Percentiles rank a stretch among this genome's conserved stretches.
These are phyloP conservation scores for Sitta carolinensis DNA, from an alignment of 2,797 vertebrate species.

Conservation along the genomic window DNA sequence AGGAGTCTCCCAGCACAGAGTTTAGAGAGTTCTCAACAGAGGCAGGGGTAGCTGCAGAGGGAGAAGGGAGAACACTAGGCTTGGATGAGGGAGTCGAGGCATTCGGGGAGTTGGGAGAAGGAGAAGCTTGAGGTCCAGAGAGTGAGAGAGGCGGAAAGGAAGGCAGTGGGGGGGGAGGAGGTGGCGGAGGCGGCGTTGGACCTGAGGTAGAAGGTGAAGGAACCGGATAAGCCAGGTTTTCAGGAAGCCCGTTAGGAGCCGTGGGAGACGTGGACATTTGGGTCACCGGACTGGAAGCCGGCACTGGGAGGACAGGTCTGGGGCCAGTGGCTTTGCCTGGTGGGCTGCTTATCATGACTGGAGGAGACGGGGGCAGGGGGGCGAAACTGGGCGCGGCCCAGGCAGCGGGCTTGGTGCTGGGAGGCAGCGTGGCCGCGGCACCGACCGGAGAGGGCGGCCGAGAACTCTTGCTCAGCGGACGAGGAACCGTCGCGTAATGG, in stretches of 20 bases:
- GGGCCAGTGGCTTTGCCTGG: constrained; percentile 92
- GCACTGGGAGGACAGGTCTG: constrained; percentile 87
- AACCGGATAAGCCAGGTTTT: constrained; percentile 76
- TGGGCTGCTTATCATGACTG: constrained; percentile 97
- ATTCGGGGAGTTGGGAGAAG: constrained; percentile 81
- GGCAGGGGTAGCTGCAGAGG: constrained; percentile 94
- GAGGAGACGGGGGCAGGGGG: constrained; percentile 92
- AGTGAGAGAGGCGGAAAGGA: constrained; percentile 75
- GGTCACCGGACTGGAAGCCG: constrained; percentile 82
- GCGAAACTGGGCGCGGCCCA: constrained; percentile 89
- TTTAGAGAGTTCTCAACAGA: constrained; percentile 89
- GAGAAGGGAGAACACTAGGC: constrained; percentile 97
- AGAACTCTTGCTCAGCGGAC: constrained; percentile 82
- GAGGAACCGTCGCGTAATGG: constrained; percentile 92
- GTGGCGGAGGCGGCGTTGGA: constrained; percentile 75
- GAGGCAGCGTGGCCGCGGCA: constrained; percentile 71
- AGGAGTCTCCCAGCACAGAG: constrained; percentile 86
- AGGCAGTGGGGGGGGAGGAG: constrained; percentile 77
- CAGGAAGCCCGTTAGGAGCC: constrained; percentile 83
- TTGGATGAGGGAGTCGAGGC: constrained; percentile 91
- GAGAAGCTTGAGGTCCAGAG: constrained; percentile 75
- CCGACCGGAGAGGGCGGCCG: constrained; percentile 82
- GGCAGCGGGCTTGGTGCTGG: constrained; percentile 82
- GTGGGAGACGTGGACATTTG: constrained; percentile 86
- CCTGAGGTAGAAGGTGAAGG: constrained; percentile 81